Evolutionary conservation across 2,113 vertebrate species (phyloP), one percentile per base, ranked within the genome.

Genomic region (Chaenocephalus aceratus): DNA sequence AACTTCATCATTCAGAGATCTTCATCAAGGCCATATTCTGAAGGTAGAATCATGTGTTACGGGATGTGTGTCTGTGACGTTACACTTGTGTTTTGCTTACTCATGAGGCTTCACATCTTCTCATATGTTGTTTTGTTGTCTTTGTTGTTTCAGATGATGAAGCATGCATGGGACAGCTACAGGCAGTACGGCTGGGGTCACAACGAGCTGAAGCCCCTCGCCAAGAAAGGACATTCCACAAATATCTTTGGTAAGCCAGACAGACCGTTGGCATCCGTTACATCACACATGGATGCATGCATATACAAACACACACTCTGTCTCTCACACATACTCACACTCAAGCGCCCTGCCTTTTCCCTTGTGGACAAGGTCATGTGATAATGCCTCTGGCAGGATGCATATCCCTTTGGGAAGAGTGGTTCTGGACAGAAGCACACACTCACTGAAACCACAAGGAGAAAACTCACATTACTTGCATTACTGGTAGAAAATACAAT

Each of bases 131-230:
- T 65, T 75, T 80, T 58, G 56, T 64, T 75, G 30, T 58, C 14
- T 21, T 56, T 16, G 13, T 79, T 67, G 14, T 86, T 59, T 6
- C 62, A 99, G 98, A 99, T 99, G 98, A 99, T 97, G 97, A 99
- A 99, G 86, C 97, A 99, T 84, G 98, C 97, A 4, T 99, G 98
- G 98, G 96, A 97, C 95, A 99, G 97, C 95, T 99, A 99, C 70
- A 94, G 96, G 68, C 96, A 96, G 46, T 99, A 98, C 48, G 97
- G 98, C 88, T 99, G 98, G 98, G 98, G 98, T 66, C 97, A 99
- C 94, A 99, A 99, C 66, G 98, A 99, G 90, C 96, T 99, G 87
- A 99, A 98, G 93, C 98, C 98, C 73, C 96, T 99, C 85, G 97
- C 98, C 85, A 97, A 96, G 94, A 99, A 99, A 95, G 98, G 98